Evolutionary conservation across 2,888 invertebrate species (phyloP), one percentile per base, ranked within the genome.

Genomic region (Smittia aterrima): DNA sequence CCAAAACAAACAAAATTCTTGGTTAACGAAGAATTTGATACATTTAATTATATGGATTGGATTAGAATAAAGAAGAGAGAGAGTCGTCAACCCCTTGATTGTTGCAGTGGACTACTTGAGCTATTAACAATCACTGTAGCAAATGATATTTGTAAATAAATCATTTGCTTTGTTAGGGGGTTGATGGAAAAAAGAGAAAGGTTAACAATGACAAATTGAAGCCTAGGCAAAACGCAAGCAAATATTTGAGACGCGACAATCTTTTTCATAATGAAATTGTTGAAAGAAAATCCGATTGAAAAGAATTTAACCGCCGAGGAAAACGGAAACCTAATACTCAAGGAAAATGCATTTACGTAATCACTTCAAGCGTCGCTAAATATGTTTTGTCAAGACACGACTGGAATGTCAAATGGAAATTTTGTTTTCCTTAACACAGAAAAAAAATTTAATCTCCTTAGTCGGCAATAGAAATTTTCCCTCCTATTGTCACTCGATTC

Each of bases 31-130:
- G 72, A 72, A 72, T 62, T 72, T 40, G 72, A 72, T 72, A 72
- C 72, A 72, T 72, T 72, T 72, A 72, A 72, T 72, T 24, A 70
- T 70, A 41, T 25, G 53, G 53, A 70, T 70, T 20, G 53, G 53
- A 70, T 53, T 53, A 27, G 25, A 32, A 24, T 16, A n/a, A n/a
- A n/a, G n/a, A n/a, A n/a, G n/a, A n/a, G 13, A 18, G 47, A n/a
- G 47, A 47, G 22, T 18, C 22, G 27, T 64, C 64, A 64, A 64
- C 64, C 64, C 58, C 64, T 64, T 64, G 4, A n/a, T 27, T 25
- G 25, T 64, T 9, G n/a, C 27, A 58, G 22, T 22, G n/a, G 47
- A 47, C 27, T 27, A 64, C 64, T 64, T 27, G 64, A 64, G 64
- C 64, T 25, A 16, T 25, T 64, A 27, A n/a, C 64, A 64, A 64